Evolutionary conservation across 2,888 invertebrate species (phyloP), one percentile per base, ranked within the genome.

Genomic region (Cheilosia impressa): DNA sequence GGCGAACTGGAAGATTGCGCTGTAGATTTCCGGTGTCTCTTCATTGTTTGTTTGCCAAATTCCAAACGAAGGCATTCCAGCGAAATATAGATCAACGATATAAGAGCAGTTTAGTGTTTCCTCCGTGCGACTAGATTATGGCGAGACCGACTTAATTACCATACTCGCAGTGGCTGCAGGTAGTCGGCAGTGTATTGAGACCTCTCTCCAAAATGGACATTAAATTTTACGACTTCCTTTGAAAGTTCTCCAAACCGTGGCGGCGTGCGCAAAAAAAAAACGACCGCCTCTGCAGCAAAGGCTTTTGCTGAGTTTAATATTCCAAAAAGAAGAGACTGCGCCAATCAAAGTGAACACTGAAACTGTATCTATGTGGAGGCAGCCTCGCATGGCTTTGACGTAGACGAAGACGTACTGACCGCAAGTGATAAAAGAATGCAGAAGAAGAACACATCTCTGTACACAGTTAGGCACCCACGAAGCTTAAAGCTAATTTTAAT

Each of bases 151-250:
- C 57, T 69, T 81, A 65, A 81, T 81, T 76, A 63, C 69, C 50
- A 62, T 34, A 52, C 19, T 27, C 27, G 27, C 6, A 6, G 34
- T 10, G n/a, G 19, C 52, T 52, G 65, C 31, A 43, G 34, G 22
- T 45, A 45, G 45, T 24, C 24, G 34, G 34, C 10, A 34, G 10
- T 52, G 24, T 52, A 24, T 15, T 6, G 15, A 27, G 57, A 65
- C 17, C 27, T 43, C 27, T 43, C 63, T 52, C 13, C 62, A 69
- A 75, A 55, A 63, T 55, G 53, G 71, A 73, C 73, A 78, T 78
- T 17, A 73, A 78, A 69, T 78, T 83, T 83, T 78, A 83, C 63
- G 83, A 83, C 78, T 83, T 83, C 83, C 83, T 78, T 78, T 83
- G 83, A 73, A 78, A 73, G 68, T 73, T 83, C 78, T 73, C 31